A percentile compares a stretch with the other conserved stretches of the same genome.
phyloP scores from a whole-genome alignment of 2,797 vertebrate species.

The Periparus ater region DNA sequence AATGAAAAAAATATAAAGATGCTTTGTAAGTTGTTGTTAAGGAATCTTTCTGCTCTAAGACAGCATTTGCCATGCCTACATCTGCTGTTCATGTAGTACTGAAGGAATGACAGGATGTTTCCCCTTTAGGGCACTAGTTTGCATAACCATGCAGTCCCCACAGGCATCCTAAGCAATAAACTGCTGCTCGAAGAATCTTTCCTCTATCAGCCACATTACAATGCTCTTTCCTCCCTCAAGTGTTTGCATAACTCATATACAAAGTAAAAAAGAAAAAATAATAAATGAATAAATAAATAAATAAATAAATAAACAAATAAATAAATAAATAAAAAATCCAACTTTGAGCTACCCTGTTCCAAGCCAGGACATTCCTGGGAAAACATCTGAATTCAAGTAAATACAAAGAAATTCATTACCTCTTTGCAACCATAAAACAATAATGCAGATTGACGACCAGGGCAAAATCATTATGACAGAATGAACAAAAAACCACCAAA shows the following conservation, averaged over 20 bases:
- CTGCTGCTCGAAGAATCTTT: constrained; percentile 39
- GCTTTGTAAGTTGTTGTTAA: background rate
- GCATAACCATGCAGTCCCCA: constrained; percentile 31
- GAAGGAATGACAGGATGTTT: constrained; percentile 17
- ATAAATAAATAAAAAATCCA: background rate
- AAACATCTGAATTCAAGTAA: background rate
- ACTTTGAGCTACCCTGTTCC: background rate
- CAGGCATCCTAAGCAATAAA: constrained; percentile 37
- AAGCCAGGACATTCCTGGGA: background rate
- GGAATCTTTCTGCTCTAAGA: background rate
- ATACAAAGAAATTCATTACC: background rate
- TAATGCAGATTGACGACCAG: fast-evolving
- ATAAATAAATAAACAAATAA: background rate
- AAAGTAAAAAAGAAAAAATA: background rate
- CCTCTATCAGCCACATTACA: constrained; percentile 31
- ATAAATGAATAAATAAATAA: too few species aligned
- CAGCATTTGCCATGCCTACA: background rate
- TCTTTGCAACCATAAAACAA: background rate
- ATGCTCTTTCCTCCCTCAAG: background rate
- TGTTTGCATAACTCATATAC: background rate
- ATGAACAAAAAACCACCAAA: background rate
- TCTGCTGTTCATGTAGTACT: background rate
- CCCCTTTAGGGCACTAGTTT: constrained; percentile 26
- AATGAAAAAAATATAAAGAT: background rate
- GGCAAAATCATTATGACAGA: background rate